These are phyloP conservation scores for Gallinago paraguaiae DNA, from an alignment of 2,113 vertebrate genomes.

Conservation along the genomic window DNA sequence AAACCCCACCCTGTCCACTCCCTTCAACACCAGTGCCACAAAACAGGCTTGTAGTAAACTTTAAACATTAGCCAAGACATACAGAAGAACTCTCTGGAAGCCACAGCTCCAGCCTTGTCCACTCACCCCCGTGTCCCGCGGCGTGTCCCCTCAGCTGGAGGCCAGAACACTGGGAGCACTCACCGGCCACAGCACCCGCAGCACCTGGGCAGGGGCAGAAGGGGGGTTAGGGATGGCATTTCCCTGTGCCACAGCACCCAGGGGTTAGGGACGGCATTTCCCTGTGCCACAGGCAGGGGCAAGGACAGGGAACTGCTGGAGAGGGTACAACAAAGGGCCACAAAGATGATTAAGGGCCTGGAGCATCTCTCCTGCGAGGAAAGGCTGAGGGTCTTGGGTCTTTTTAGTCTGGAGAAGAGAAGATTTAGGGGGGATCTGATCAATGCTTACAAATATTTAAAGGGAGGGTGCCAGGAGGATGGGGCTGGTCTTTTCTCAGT, in stretches of 20 bases:
- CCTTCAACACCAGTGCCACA: not conserved
- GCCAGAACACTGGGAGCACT: slow-evolving; percentile 28
- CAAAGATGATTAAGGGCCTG: too few relatives aligned
- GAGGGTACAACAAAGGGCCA: too few relatives aligned
- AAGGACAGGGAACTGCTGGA: too few relatives aligned
- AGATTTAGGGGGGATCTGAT: too few relatives aligned
- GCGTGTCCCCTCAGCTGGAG: not conserved
- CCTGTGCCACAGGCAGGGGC: not conserved
- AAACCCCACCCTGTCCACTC: not conserved
- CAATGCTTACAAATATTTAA: too few relatives aligned
- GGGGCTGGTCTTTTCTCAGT: too few relatives aligned
- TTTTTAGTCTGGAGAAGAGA: too few relatives aligned
- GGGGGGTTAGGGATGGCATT: not conserved
- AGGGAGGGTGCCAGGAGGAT: too few relatives aligned
- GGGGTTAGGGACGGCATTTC: not conserved
- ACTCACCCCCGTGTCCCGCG: not conserved
- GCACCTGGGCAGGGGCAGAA: slow-evolving; percentile 6
- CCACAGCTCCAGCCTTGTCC: not conserved
- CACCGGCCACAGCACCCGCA: slow-evolving; percentile 42
- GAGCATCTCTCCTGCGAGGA: too few relatives aligned
- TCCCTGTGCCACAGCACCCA: slow-evolving; percentile 24
- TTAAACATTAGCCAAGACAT: not conserved
- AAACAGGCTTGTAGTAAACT: not conserved
- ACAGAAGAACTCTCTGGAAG: not conserved
- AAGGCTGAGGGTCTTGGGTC: too few relatives aligned